A percentile compares a stretch with the other conserved stretches of the same genome.
Conservation (phyloP, 1,140 invertebrate species). For the Trinorchestia longiramus region DNA sequence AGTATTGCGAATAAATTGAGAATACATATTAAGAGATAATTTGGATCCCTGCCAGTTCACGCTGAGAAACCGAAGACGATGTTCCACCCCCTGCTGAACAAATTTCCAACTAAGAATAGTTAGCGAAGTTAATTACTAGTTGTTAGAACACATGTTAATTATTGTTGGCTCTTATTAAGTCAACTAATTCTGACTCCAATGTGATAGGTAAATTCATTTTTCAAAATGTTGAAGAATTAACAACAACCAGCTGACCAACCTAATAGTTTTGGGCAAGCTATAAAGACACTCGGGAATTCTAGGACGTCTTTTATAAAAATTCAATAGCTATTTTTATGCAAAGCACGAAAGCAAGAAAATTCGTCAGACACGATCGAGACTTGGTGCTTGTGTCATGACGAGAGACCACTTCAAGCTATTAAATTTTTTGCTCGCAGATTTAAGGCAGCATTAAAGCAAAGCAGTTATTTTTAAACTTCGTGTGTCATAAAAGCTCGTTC, state of each 20-base stretch:
- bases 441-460: not conserved
- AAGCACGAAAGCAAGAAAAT: not conserved
- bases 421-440: not conserved
- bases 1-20: too few relatives aligned
- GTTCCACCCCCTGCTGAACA: too few relatives aligned
- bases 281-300: too few relatives aligned
- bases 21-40: too few relatives aligned
- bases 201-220: not conserved
- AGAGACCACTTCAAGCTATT: not conserved
- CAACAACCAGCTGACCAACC: not conserved
- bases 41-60: too few relatives aligned
- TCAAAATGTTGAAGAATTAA: not conserved
- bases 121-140: too few relatives aligned
- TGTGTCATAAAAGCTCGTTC: not conserved
- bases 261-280: not conserved
- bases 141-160: too few relatives aligned
- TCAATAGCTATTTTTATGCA: not conserved
- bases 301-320: not conserved
- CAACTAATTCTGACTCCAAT: not conserved
- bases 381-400: not conserved
- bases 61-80: too few relatives aligned
- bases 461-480: not conserved
- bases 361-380: not conserved
- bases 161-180: not conserved
- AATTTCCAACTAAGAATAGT: too few relatives aligned